Conservation (phyloP, 2,113 vertebrate species). For the Dendropsophus ebraccatus region DNA sequence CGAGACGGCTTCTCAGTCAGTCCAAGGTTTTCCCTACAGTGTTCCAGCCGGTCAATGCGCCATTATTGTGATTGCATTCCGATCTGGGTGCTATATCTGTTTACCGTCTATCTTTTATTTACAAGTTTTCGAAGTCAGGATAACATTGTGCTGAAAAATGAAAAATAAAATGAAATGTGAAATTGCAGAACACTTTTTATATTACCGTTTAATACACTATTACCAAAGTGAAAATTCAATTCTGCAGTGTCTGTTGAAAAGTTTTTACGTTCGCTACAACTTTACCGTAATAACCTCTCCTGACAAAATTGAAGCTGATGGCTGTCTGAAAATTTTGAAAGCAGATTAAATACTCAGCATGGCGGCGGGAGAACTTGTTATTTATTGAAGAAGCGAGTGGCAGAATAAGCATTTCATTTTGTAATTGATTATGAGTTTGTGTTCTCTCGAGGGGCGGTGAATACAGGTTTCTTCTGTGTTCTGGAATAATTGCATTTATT, state of each 20-base stretch:
- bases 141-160: constrained; percentile 43
- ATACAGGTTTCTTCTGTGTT: not conserved
- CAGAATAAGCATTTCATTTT: constrained; percentile 15
- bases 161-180: constrained; percentile 46
- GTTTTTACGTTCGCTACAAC: constrained; percentile 26
- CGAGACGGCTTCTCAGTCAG: not conserved
- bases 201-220: constrained; percentile 40
- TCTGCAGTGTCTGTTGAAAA: constrained; percentile 25
- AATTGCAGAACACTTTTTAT: constrained; percentile 39
- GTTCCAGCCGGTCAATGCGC: not conserved
- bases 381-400: constrained; percentile 11
- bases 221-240: constrained; percentile 48
- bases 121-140: not conserved
- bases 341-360: constrained; percentile 40
- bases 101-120: constrained; percentile 32
- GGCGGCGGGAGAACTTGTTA: not conserved
- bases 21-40: not conserved
- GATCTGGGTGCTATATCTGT: constrained; percentile 1
- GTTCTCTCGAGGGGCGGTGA: not conserved
- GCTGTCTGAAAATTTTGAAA: constrained; percentile 34
- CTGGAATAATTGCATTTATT: constrained; percentile 28
- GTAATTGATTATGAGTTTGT: constrained; percentile 16
- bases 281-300: constrained; percentile 23
- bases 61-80: constrained; percentile 2
- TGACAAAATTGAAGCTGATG: constrained; percentile 39